Evolutionary conservation across 2,888 invertebrate genomes (phyloP).

Genomic region (Artemia sinica): DNA sequence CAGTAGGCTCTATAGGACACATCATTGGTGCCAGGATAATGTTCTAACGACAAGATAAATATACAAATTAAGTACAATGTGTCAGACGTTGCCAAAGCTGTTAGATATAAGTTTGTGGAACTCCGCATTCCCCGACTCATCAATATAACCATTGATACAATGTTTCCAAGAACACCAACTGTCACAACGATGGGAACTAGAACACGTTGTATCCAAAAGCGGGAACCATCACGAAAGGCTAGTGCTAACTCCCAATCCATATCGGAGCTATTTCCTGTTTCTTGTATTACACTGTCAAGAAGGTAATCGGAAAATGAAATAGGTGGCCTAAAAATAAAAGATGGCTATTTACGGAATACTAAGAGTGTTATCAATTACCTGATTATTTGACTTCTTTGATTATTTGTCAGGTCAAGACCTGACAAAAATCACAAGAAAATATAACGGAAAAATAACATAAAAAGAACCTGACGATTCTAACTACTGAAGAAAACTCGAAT

Average conservation of each 20-base stretch:
- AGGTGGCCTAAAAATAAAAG: too few relatives aligned
- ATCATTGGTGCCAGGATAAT: conserved; percentile 35
- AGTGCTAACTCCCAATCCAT: conserved; percentile 15
- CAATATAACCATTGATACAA: conserved; percentile 38
- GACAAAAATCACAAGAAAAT: too few relatives aligned
- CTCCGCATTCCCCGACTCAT: conserved; percentile 48
- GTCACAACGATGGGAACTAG: conserved; percentile 45
- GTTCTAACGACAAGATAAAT: conserved; percentile 43
- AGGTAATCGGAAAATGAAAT: too few relatives aligned
- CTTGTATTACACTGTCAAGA: too few relatives aligned
- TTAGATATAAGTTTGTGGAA: conserved; percentile 51
- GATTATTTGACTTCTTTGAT: too few relatives aligned
- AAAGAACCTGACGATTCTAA: too few relatives aligned
- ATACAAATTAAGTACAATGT: conserved; percentile 48
- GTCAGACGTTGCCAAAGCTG: conserved; percentile 52
- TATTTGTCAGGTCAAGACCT: too few relatives aligned
- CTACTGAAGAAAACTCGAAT: too few relatives aligned
- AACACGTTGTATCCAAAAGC: conserved; percentile 38
- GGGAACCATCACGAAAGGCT: conserved; percentile 29
- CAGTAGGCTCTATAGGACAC: conserved; percentile 34
- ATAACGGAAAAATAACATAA: too few relatives aligned
- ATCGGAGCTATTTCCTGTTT: not conserved
- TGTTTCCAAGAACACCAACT: conserved; percentile 50
- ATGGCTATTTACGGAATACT: too few relatives aligned
- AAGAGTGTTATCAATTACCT: too few relatives aligned